A percentile compares a stretch with the other conserved stretches of the same genome.
Conservation (phyloP, 1,140 invertebrate genomes). For the Calycopis cecrops region DNA sequence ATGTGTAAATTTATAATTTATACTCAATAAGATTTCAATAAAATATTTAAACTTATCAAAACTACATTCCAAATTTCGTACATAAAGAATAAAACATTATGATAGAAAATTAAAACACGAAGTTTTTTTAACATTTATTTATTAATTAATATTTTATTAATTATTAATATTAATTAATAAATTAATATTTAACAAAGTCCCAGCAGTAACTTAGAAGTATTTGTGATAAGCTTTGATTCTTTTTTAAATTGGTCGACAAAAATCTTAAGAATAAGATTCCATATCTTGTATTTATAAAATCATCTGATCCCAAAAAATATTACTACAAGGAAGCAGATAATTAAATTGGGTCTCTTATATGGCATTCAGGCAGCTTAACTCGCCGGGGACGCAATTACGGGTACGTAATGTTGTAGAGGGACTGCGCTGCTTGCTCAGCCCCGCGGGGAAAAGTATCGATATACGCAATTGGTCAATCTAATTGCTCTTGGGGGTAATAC, state of each 20-base stretch:
- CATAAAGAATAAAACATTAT: too few relatives aligned
- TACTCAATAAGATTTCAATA: too few relatives aligned
- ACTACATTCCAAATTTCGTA: too few relatives aligned
- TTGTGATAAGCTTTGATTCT: too few relatives aligned
- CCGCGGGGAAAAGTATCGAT: background rate
- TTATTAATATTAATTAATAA: too few relatives aligned
- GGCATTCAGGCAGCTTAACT: conserved; percentile 7
- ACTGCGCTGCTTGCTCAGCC: background rate
- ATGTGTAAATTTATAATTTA: too few relatives aligned
- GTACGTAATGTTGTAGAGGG: background rate
- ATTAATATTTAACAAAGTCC: too few relatives aligned
- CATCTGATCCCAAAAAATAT: background rate
- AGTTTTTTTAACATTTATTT: too few relatives aligned
- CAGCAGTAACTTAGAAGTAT: too few relatives aligned
- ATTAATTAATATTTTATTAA: too few relatives aligned
- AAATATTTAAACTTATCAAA: too few relatives aligned
- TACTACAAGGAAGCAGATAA: conserved; percentile 2
- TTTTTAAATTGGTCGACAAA: background rate
- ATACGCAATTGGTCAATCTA: background rate
- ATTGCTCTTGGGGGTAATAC: background rate
- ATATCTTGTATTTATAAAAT: conserved; percentile 1
- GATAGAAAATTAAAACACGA: too few relatives aligned
- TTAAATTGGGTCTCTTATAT: conserved; percentile 4
- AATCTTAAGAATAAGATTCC: background rate
- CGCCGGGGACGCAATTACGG: conserved; percentile 4